phyloP scores from a whole-genome alignment of 2,888 invertebrate species.

The Sphaerophoria taeniata region DNA sequence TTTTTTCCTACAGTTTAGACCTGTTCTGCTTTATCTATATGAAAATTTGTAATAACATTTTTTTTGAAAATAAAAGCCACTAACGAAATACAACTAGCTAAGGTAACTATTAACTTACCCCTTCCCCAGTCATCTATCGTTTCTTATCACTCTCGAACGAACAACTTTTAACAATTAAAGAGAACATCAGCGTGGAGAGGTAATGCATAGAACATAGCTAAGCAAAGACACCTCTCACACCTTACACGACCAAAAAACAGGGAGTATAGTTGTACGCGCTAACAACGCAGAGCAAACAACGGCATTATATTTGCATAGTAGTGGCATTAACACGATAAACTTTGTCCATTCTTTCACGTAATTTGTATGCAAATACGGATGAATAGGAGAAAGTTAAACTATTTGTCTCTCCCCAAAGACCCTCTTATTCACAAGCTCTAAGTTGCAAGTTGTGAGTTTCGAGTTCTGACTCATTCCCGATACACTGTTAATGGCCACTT shows the following conservation, averaged over 20 bases:
- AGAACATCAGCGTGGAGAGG: slow-evolving; percentile 43
- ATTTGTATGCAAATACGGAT: slow-evolving; percentile 75
- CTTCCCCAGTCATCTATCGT: neutral
- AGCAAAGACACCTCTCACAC: slow-evolving; percentile 29
- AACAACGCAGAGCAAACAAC: slow-evolving; percentile 47
- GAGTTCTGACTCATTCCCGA: slow-evolving; percentile 42
- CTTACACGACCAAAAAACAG: neutral
- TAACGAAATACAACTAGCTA: slow-evolving; percentile 26
- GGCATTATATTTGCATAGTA: slow-evolving; percentile 70
- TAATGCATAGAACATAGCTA: neutral
- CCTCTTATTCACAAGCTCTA: neutral
- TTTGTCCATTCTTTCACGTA: slow-evolving; percentile 74
- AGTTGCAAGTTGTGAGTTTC: neutral
- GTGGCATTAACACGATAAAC: slow-evolving; percentile 74
- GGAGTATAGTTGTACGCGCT: neutral
- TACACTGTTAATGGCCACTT: slow-evolving; percentile 75
- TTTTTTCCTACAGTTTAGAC: neutral
- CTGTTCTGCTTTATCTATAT: slow-evolving; percentile 26
- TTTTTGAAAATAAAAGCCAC: slow-evolving; percentile 38
- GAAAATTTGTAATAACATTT: slow-evolving; percentile 36
- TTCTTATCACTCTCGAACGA: slow-evolving; percentile 43
- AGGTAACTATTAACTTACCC: slow-evolving; percentile 26
- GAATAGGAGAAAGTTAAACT: slow-evolving; percentile 74
- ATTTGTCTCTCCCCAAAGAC: slow-evolving; percentile 63
- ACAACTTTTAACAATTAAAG: slow-evolving; percentile 72